These are phyloP conservation scores for Petroica traversi DNA, from an alignment of 2,113 vertebrate genomes.

Conservation along the genomic window DNA sequence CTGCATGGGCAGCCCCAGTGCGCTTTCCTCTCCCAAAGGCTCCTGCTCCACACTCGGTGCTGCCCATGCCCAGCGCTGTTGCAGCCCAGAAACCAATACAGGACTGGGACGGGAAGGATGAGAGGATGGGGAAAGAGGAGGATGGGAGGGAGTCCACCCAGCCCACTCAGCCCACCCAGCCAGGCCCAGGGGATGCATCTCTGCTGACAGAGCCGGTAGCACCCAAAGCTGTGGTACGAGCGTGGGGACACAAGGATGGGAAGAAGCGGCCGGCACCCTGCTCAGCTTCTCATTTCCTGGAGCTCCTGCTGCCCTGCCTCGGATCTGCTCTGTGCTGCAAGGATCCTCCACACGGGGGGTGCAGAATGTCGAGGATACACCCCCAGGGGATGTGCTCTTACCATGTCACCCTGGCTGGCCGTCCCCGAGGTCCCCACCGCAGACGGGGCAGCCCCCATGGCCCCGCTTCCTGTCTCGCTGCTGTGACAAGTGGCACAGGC, in stretches of 20 bases:
- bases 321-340: neutral
- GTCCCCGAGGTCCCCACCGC: neutral
- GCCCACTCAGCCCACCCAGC: neutral
- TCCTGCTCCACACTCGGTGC: rapidly evolving
- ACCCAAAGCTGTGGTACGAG: neutral
- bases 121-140: neutral
- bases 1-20: rapidly evolving
- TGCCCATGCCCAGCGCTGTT: neutral
- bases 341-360: neutral
- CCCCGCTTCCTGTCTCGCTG: rapidly evolving
- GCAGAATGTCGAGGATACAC: rapidly evolving
- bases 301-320: neutral
- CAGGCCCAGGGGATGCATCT: neutral
- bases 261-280: neutral
- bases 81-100: neutral
- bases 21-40: rapidly evolving
- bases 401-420: neutral
- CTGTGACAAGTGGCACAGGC: neutral
- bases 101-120: neutral
- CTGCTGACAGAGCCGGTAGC: neutral
- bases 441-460: neutral
- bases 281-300: neutral
- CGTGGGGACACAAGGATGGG: neutral
- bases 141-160: neutral
- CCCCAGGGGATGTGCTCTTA: neutral